Evolutionary conservation across 2,113 vertebrate species (phyloP).

Genomic region (Strix aluco): DNA sequence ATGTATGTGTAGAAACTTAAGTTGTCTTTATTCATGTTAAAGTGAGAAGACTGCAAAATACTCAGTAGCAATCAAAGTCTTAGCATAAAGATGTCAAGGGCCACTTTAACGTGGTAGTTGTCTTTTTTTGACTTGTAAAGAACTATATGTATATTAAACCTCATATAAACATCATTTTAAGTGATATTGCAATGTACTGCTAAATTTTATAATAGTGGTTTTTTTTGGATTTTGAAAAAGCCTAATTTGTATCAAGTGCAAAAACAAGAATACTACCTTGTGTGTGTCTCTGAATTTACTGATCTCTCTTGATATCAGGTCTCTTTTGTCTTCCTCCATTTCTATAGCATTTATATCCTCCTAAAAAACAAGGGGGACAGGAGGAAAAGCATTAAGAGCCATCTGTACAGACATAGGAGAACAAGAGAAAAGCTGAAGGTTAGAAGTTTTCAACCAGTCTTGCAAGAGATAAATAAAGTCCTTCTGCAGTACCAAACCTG

Average conservation of each 20-base stretch:
- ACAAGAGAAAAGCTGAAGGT: conserved; percentile 70
- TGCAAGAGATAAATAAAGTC: conserved; percentile 70
- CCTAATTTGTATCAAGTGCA: conserved; percentile 76
- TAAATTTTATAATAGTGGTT: conserved; percentile 70
- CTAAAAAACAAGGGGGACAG: conserved; percentile 76
- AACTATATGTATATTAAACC: conserved; percentile 68
- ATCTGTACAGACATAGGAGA: conserved; percentile 47
- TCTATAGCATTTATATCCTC: conserved; percentile 99
- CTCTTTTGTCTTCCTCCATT: conserved; percentile 99
- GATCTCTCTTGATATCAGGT: conserved; percentile 99
- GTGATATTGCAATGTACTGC: conserved; percentile 72
- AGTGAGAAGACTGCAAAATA: conserved; percentile 74
- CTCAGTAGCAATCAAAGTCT: conserved; percentile 65
- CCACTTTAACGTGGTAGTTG: conserved; percentile 72
- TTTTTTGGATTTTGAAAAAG: conserved; percentile 77
- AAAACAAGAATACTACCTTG: conserved; percentile 93
- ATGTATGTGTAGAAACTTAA: conserved; percentile 74
- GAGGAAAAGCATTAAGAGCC: conserved; percentile 69
- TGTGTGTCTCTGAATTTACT: conserved; percentile 99
- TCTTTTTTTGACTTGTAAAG: conserved; percentile 62
- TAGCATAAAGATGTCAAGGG: conserved; percentile 61
- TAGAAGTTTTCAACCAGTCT: conserved; percentile 69
- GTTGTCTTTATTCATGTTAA: conserved; percentile 68
- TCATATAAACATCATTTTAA: conserved; percentile 71
- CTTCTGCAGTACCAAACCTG: conserved; percentile 69